Evolutionary conservation across 2,888 invertebrate genomes (phyloP), one percentile per base, ranked within the genome.

Genomic region (Cecidostiba fungosa): DNA sequence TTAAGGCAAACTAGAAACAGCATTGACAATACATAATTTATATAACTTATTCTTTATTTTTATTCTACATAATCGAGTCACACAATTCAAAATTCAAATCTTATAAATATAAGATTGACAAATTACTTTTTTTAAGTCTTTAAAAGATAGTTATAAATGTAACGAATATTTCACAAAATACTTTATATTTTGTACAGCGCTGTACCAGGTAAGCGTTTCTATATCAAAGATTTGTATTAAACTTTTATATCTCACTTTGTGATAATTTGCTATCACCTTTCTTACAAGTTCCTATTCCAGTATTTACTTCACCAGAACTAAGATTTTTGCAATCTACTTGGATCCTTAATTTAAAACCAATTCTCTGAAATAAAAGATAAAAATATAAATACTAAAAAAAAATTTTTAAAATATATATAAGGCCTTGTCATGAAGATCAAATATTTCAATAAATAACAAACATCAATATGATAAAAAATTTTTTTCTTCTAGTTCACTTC

Each of bases 1-100:
- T 81, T 90, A 16, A 90, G 87, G 82, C 89, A 89, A 39, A 90
- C 90, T 72, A 89, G 89, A 47, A 89, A 88, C 78, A 90, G 90
- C 82, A 89, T 89, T 74, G 88, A 87, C 36, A 86, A 87, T 86
- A 83, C 80, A 54, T 87, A 86, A 86, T 14, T 84, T 43, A 47
- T 77, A 86, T 82, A 80, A 83, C 16, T 82, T 73, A 80, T 80
- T 32, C 19, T 84, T 81, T 84, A 85, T 85, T 85, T 85, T 77
- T 43, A 69, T 87, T 36, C 29, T 87, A 59, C 54, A 23, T 59
- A 85, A 80, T 87, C 78, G 81, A 85, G 87, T 87, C 86, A 86
- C 43, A 82, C 23, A 77, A 19, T 77, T 70, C 4, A 73, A 73
- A 69, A 69, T 78, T 78, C 66, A 39, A 77, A 85, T 87, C 79